These are phyloP conservation scores for Oasisia sp. DNA, from an alignment of 2,888 invertebrate genomes.

Conservation along the genomic window DNA sequence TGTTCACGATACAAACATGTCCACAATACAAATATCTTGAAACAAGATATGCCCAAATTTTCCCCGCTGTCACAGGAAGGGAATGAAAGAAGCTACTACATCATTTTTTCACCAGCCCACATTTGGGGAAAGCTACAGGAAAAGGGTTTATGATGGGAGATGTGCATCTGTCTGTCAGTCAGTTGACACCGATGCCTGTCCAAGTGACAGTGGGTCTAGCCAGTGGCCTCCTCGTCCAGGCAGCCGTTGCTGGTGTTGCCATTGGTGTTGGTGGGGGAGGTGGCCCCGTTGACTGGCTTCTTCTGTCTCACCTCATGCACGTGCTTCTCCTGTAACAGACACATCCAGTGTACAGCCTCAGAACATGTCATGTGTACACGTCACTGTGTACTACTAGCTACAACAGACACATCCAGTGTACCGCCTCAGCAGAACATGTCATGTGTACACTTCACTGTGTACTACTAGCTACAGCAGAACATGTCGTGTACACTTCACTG, in stretches of 20 bases:
- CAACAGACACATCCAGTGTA: background rate
- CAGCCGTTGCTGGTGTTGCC: background rate
- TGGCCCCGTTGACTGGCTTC: conserved; percentile 70
- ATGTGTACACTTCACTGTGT: background rate
- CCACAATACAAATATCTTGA: background rate
- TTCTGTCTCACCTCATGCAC: conserved; percentile 92
- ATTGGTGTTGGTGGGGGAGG: background rate
- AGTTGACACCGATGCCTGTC: background rate
- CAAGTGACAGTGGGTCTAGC: background rate
- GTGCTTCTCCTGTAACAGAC: conserved; percentile 80
- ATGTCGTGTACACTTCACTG: background rate
- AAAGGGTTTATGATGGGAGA: background rate
- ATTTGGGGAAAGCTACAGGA: background rate
- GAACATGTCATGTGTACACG: background rate
- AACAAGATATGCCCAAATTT: background rate
- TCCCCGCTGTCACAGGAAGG: background rate
- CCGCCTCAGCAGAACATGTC: background rate
- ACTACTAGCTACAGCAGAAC: background rate
- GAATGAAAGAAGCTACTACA: background rate
- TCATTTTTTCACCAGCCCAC: background rate
- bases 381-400: too few relatives aligned
- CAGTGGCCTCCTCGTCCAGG: background rate
- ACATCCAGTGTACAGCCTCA: background rate
- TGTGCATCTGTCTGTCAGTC: background rate
- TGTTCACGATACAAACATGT: background rate